These are phyloP conservation scores for Brachyhypopomus occidentalis DNA, from an alignment of 2,113 vertebrate genomes.

Conservation along the genomic window DNA sequence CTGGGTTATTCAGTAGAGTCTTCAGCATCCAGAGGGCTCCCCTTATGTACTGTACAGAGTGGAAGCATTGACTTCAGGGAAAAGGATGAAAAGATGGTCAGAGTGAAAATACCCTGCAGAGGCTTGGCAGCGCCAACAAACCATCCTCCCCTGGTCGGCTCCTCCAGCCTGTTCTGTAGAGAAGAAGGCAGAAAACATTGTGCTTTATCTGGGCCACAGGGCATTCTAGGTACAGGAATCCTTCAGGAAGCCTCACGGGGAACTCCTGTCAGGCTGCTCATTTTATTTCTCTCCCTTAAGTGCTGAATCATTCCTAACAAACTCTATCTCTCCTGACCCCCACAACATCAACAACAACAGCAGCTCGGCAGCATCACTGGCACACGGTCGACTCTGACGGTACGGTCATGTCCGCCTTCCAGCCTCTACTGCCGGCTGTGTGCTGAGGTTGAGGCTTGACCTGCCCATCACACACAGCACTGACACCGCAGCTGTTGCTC, in stretches of 20 bases:
- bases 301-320: conserved; percentile 31
- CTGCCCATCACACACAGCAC: not conserved
- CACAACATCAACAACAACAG: no score
- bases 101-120: not conserved
- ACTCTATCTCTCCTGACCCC: not conserved
- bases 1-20: not conserved
- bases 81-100: not conserved
- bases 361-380: no score
- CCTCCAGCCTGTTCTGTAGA: not conserved
- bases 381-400: not conserved
- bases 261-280: conserved; percentile 3
- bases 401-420: not conserved
- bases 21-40: no score
- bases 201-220: conserved; percentile 42
- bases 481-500: not conserved
- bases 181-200: conserved; percentile 11
- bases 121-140: not conserved
- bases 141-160: not conserved
- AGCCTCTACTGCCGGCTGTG: not conserved
- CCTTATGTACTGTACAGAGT: not conserved
- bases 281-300: not conserved
- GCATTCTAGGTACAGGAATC: conserved; percentile 30
- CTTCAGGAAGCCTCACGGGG: conserved; percentile 2
- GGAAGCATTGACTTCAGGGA: not conserved
- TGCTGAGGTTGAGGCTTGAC: not conserved